Evolutionary conservation across 2,888 invertebrate genomes (phyloP), one percentile per base, ranked within the genome.

Genomic region (Luffia ferchaultella): DNA sequence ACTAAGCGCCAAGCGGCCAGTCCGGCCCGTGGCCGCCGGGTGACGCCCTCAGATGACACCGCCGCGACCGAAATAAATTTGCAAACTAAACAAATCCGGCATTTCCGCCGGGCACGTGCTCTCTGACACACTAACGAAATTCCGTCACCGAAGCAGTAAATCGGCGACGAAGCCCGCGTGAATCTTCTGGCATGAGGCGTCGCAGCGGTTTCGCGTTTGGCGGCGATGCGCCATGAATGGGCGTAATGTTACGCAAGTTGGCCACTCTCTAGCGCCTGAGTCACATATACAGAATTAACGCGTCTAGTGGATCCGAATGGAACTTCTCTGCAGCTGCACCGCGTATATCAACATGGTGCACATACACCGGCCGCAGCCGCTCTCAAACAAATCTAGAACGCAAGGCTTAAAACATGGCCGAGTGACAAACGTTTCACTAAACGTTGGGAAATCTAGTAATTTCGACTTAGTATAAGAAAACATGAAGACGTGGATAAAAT

Each of bases 41-140:
- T 77, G 76, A 78, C 75, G 76, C 71, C 68, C 72, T 63, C 73
- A 73, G 73, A 73, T 77, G 76, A 78, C 79, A 78, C 70, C 64
- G 69, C 60, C 59, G 63, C 66, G 70, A 71, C 75, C 68, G 66
- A 82, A 82, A 83, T 83, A 83, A 80, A 73, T 77, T 63, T 69
- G 77, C 76, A 78, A 73, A 60, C 73, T 73, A 79, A 79, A 82
- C 77, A 80, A 76, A 75, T 68, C 68, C 59, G 71, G 73, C 68
- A 74, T 79, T 80, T 79, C 82, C 80, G 79, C 69, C 70, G 70
- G 64, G 61, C 71, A 71, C 68, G 67, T 72, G 65, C 62, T 61
- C 58, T 60, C 68, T 73, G 73, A 72, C 76, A 74, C 68, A 77
- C 73, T 76, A 68, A 68, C 64, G 30, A 30, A 64, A 59, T 63